Base-by-base conservation (phyloP, 2,888 invertebrate genomes). In the Noctua janthe region DNA sequence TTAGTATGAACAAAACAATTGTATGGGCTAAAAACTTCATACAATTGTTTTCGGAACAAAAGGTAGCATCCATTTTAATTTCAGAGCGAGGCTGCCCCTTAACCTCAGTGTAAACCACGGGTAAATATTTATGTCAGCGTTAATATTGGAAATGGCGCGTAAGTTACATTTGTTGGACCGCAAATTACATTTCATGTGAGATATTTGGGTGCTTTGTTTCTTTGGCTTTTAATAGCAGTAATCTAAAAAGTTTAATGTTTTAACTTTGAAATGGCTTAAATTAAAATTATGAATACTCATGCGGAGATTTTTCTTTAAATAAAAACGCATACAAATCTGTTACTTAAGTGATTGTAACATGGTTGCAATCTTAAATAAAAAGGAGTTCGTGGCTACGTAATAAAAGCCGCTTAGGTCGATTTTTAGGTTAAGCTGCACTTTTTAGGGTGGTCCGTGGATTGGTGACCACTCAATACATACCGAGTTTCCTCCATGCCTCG, bases 61-160 rank as follows among this genome's bases (percentile, higher is more conserved):
- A 81, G 79, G 39, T 39, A 4, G 20, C 29, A 17, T 56, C 35
- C 6, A 70, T 72, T 76, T 64, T 59, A n/a, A 74, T 67, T 83
- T 66, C 39, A 20, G 64, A 73, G 56, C 0, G 47, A 56, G 43
- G 13, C 76, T 78, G n/a, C 56, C 70, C 87, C 80, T 87, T 88
- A 86, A 88, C 74, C 29, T 70, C 78, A 73, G 74, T 86, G 81
- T 78, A 76, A 88, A 87, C 76, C 74, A 43, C 62, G 49, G 76
- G 82, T 81, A 85, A 86, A 85, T 85, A 85, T 88, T 83, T 76
- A 79, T 78, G 74, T 74, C 66, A 39, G 72, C 59, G 74, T 84
- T 85, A 74, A 83, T 80, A 74, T 64, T 80, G 64, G 64, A 80
- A 85, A 87, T 77, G 85, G 70, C 72, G 76, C 69, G 74, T 59